phyloP scores from a whole-genome alignment of 2,797 vertebrate species.

The Simalia tracyae region DNA sequence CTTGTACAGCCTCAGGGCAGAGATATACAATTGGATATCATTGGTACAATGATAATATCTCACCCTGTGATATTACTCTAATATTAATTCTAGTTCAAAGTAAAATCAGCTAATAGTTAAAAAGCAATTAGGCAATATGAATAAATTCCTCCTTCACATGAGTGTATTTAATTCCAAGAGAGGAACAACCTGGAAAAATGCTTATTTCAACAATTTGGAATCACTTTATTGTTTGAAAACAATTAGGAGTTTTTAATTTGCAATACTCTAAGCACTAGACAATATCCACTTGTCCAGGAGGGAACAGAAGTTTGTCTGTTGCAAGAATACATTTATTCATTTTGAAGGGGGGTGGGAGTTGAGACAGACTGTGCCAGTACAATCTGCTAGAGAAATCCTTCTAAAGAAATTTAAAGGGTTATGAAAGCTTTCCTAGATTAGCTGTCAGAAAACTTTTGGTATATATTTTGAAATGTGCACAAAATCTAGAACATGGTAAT shows the following conservation, averaged over 20 bases:
- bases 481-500: neutral
- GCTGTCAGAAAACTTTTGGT: neutral
- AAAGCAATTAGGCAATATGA: neutral
- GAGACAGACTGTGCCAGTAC: neutral
- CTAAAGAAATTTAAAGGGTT: neutral
- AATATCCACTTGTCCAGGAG: slow-evolving; percentile 9
- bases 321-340: slow-evolving; percentile 1
- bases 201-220: neutral
- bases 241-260: neutral
- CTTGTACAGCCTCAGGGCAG: neutral
- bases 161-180: neutral
- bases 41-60: neutral
- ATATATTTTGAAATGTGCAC: neutral
- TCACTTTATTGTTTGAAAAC: slow-evolving; percentile 7
- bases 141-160: neutral
- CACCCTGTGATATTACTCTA: neutral
- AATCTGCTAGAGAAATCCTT: neutral
- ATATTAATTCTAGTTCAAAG: neutral
- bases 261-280: neutral
- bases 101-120: neutral
- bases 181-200: neutral
- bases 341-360: neutral
- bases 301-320: neutral
- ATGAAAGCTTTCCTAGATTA: neutral
- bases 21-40: neutral